Evolutionary conservation across 2,888 invertebrate species (phyloP).

Genomic region (Ormyrus nitidulus): DNA sequence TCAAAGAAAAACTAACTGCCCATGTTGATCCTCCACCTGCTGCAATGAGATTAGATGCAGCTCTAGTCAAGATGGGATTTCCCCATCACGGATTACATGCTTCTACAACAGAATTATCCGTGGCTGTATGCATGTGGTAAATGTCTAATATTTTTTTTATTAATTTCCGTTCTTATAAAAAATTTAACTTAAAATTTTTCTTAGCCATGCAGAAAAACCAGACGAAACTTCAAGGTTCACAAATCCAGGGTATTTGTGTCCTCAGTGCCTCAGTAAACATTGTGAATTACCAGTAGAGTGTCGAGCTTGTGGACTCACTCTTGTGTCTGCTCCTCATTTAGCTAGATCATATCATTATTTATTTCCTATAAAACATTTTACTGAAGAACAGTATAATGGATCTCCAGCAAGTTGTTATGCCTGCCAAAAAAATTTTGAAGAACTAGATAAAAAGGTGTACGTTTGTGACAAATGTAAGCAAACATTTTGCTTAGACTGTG

Average conservation of each 20-base stretch:
- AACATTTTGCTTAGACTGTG: conserved; percentile 95
- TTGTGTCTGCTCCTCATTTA: conserved; percentile 98
- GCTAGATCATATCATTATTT: conserved; percentile 98
- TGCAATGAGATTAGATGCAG: conserved; percentile 84
- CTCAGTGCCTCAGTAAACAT: conserved; percentile 98
- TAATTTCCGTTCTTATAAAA: conserved; percentile 77
- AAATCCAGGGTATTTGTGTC: conserved; percentile 90
- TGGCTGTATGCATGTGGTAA: conserved; percentile 95
- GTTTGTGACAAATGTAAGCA: conserved; percentile 87
- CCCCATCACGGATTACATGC: conserved; percentile 85
- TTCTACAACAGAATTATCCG: conserved; percentile 80
- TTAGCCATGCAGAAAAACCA: conserved; percentile 87
- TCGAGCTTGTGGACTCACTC: conserved; percentile 93
- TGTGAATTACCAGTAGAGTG: conserved; percentile 99
- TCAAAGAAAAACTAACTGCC: conserved; percentile 80
- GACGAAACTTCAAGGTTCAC: conserved; percentile 83
- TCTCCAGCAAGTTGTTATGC: conserved; percentile 82
- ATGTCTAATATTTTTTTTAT: conserved; percentile 62
- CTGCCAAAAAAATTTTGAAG: conserved; percentile 83
- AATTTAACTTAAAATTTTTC: conserved; percentile 12
- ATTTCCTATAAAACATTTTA: conserved; percentile 92
- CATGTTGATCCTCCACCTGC: conserved; percentile 85
- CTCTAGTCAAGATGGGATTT: conserved; percentile 97
- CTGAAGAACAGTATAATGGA: conserved; percentile 82
- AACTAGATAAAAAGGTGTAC: conserved; percentile 87